These are phyloP conservation scores for Hormaphis cornu DNA, from an alignment of 1,140 invertebrate genomes.

Conservation along the genomic window DNA sequence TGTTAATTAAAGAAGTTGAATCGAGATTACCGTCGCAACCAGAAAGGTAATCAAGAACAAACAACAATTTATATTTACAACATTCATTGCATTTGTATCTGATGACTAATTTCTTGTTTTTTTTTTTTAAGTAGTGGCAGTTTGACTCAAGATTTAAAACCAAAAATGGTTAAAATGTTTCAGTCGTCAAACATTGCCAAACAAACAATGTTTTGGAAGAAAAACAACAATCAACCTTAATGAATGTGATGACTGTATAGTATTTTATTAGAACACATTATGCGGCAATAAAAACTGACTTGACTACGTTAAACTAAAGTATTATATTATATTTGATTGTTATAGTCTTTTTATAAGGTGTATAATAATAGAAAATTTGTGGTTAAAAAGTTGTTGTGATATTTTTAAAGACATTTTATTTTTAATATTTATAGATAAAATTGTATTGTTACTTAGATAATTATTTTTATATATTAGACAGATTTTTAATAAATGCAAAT, in stretches of 20 bases:
- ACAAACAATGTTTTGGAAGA: slow-evolving; percentile 29
- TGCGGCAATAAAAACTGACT: not conserved
- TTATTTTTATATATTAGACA: slow-evolving; percentile 1
- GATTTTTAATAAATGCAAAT: slow-evolving; percentile 18
- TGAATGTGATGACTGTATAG: not conserved
- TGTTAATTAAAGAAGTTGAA: slow-evolving; percentile 14
- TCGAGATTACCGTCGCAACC: slow-evolving; percentile 1
- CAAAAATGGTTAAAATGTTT: slow-evolving; percentile 30
- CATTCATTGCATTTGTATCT: not conserved
- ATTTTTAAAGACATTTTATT: slow-evolving; percentile 19
- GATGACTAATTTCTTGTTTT: not conserved
- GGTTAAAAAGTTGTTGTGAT: slow-evolving; percentile 4
- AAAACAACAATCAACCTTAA: slow-evolving; percentile 5
- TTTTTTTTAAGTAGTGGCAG: not conserved
- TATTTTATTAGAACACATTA: not conserved
- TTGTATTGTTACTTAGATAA: slow-evolving; percentile 5
- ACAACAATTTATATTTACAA: not conserved
- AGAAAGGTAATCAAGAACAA: not conserved
- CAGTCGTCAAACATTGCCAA: slow-evolving; percentile 25
- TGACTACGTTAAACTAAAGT: no score
- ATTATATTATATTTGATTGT: not conserved
- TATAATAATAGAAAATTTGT: not conserved
- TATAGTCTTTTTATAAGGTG: not conserved
- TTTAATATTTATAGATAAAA: not conserved
- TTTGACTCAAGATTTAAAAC: slow-evolving; percentile 12